phyloP scores from a whole-genome alignment of 2,797 vertebrate species.

The Enteromius radiatus region DNA sequence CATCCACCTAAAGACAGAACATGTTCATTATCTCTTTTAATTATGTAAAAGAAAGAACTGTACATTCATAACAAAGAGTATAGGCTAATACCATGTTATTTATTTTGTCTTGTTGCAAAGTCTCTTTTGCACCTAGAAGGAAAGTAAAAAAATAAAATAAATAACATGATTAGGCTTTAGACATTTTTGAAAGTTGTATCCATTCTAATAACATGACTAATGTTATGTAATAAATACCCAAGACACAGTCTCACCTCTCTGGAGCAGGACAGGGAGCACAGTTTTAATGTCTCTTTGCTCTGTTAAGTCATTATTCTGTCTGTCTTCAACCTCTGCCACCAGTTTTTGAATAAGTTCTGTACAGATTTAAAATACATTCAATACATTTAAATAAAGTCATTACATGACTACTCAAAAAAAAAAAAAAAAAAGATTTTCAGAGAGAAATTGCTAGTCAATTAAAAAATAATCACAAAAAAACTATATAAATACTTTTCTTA shows the following conservation, averaged over 20 bases:
- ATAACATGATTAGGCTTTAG: neutral
- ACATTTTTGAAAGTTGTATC: neutral
- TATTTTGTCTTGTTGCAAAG: slow-evolving; percentile 69
- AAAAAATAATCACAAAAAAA: neutral
- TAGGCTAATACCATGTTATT: slow-evolving; percentile 73
- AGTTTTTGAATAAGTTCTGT: slow-evolving; percentile 80
- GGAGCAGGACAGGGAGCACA: slow-evolving; percentile 72
- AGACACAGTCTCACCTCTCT: slow-evolving; percentile 67
- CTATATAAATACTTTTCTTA: too few relatives aligned
- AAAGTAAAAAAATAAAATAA: neutral
- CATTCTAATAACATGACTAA: neutral
- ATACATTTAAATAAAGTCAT: neutral
- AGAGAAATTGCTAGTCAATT: neutral
- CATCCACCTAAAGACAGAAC: slow-evolving; percentile 70
- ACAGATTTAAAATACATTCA: neutral
- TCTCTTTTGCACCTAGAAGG: slow-evolving; percentile 70
- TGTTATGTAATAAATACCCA: slow-evolving; percentile 54
- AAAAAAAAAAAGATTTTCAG: neutral
- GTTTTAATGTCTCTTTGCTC: slow-evolving; percentile 71
- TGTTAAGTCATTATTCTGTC: slow-evolving; percentile 63
- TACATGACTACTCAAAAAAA: neutral
- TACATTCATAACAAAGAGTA: neutral
- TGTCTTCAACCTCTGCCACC: slow-evolving; percentile 75
- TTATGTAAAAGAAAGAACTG: neutral
- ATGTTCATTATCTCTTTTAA: neutral